Conservation (phyloP, 2,797 vertebrate genomes). For the Urophycis tenuis region DNA sequence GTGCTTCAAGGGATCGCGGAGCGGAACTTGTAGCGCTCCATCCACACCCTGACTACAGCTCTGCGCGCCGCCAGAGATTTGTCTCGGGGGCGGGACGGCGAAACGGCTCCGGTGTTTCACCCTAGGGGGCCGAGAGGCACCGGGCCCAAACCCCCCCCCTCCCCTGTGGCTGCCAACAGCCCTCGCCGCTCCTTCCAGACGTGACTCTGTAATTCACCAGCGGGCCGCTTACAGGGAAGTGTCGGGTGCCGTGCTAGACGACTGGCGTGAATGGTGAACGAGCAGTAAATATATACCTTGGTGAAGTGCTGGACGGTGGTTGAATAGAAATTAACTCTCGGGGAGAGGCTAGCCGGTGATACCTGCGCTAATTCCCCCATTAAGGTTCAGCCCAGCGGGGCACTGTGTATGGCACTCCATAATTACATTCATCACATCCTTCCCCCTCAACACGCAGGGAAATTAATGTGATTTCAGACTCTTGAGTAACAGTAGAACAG, state of each 20-base stretch:
- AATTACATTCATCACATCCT: neutral
- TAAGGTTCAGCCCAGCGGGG: neutral
- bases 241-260: constrained; percentile 8
- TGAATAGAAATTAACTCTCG: constrained; percentile 25
- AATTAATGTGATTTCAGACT: neutral
- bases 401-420: neutral
- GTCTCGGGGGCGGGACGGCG: neutral
- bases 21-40: neutral
- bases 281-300: neutral
- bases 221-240: neutral
- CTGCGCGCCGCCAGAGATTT: neutral
- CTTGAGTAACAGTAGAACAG: neutral
- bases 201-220: neutral
- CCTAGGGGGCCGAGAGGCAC: neutral
- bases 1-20: neutral
- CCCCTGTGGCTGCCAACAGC: neutral
- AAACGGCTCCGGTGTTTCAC: neutral
- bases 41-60: neutral
- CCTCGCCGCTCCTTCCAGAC: neutral
- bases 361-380: neutral
- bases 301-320: constrained; percentile 47
- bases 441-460: neutral
- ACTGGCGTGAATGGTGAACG: neutral
- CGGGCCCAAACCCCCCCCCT: too few species aligned
- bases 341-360: neutral